Conservation (phyloP, 2,797 vertebrate genomes). For the Steatocranus sp. region DNA sequence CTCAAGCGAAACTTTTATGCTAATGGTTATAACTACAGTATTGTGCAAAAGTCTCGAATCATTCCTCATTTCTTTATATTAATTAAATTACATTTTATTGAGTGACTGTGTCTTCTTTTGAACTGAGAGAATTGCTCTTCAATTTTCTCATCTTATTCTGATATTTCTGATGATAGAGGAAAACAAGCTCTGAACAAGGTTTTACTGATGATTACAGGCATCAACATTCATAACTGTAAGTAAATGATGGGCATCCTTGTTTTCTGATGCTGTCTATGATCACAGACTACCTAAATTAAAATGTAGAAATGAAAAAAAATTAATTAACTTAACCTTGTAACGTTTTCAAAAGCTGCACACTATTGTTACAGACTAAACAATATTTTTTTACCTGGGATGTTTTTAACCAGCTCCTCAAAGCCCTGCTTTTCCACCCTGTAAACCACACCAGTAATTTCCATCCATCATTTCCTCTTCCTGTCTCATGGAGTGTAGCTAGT, state of each 20-base stretch:
- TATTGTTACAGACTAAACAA: neutral
- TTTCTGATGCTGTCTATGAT: neutral
- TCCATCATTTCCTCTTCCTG: neutral
- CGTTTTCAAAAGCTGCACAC: neutral
- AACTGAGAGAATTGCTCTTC: neutral
- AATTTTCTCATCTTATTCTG: neutral
- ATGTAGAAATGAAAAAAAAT: neutral
- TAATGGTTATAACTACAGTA: neutral
- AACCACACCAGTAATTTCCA: neutral
- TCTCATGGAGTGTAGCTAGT: neutral
- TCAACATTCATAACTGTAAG: neutral
- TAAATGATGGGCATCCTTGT: neutral
- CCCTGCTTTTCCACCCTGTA: neutral
- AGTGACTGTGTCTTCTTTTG: neutral
- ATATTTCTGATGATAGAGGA: neutral
- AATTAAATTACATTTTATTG: neutral
- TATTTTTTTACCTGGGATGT: neutral
- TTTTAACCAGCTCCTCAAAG: neutral
- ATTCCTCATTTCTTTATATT: neutral
- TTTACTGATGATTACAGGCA: neutral
- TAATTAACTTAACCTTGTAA: neutral
- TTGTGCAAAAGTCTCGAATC: neutral
- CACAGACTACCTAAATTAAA: neutral
- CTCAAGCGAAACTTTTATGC: neutral
- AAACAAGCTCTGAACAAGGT: neutral